Conservation (phyloP, 2,113 vertebrate genomes). For the Corythaeola cristata region DNA sequence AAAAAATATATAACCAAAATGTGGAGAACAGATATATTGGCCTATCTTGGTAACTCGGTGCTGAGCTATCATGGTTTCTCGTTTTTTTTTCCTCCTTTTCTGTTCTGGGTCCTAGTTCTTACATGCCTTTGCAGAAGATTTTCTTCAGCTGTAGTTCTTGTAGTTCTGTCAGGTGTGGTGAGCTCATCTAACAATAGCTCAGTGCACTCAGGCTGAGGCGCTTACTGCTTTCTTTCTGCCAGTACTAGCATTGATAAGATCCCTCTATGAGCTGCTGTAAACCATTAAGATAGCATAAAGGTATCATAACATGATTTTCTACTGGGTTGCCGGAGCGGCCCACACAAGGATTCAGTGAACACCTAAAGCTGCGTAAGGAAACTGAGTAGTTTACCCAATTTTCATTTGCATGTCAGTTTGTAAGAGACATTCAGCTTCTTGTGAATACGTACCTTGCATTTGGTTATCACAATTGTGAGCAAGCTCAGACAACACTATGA, state of each 20-base stretch:
- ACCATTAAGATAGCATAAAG: not conserved
- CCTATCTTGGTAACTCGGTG: not conserved
- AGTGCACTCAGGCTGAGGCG: not conserved
- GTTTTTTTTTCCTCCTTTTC: not conserved
- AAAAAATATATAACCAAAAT: not conserved
- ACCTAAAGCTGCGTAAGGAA: not conserved
- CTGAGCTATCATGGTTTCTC: not conserved
- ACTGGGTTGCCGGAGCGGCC: fast-evolving
- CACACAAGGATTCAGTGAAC: not conserved
- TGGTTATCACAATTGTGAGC: not conserved
- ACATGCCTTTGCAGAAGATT: not conserved
- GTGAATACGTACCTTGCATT: not conserved
- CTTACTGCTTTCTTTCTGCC: not conserved
- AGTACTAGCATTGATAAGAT: not conserved
- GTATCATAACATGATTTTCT: not conserved
- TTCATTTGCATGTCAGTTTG: not conserved
- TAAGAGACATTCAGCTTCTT: not conserved
- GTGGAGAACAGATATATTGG: too few relatives aligned
- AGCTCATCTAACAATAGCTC: not conserved
- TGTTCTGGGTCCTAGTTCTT: not conserved
- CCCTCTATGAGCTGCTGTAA: not conserved
- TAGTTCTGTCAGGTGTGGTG: not conserved
- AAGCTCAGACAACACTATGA: not conserved
- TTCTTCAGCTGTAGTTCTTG: not conserved
- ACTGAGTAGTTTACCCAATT: not conserved